Evolutionary conservation across 2,113 vertebrate genomes (phyloP).

Genomic region (Calonectris borealis): DNA sequence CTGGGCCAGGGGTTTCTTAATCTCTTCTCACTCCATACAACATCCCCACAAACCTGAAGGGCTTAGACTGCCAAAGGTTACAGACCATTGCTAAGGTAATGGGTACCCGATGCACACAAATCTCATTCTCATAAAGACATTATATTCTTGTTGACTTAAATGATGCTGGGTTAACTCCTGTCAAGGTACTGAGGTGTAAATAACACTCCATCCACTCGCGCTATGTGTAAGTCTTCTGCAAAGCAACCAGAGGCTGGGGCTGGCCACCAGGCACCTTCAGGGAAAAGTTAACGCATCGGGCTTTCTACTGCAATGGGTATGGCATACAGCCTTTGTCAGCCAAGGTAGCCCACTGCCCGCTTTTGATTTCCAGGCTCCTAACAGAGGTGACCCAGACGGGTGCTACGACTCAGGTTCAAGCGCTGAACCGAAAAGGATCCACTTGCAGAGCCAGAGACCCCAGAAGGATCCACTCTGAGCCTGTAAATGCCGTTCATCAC

Average conservation of each 20-base stretch:
- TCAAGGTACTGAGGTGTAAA: neutral
- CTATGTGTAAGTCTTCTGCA: neutral
- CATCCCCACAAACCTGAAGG: neutral
- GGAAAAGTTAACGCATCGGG: neutral
- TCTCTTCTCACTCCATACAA: neutral
- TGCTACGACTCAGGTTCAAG: neutral
- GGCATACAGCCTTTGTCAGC: neutral
- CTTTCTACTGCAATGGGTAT: neutral
- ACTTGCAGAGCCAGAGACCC: neutral
- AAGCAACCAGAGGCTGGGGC: neutral
- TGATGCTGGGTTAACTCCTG: neutral
- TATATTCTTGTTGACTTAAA: neutral
- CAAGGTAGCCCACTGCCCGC: fast-evolving
- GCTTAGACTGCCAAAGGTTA: neutral
- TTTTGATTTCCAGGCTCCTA: neutral
- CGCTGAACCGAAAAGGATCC: neutral
- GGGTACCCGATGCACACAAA: neutral
- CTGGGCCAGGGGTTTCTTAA: neutral
- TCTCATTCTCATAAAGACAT: neutral
- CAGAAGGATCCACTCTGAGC: neutral
- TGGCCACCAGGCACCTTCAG: neutral
- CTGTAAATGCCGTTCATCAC: neutral
- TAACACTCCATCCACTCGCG: fast-evolving
- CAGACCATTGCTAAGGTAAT: neutral
- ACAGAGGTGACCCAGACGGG: neutral